Conservation (phyloP, 2,113 vertebrate genomes). For the Neopipo cinnamomea region DNA sequence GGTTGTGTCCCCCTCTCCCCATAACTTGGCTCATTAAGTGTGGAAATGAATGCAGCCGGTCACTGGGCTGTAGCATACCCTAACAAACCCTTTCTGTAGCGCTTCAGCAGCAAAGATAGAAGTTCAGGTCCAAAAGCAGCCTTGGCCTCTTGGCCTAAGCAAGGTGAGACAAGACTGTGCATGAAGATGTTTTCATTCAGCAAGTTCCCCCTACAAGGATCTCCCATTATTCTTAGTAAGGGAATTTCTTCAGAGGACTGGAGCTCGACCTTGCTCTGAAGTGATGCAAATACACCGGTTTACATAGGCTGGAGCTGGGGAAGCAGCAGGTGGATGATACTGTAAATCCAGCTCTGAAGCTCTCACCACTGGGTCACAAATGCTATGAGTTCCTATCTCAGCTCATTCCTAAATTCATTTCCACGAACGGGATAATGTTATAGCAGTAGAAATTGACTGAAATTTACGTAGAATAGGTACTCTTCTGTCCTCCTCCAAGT, state of each 20-base stretch:
- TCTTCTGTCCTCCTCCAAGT: not conserved
- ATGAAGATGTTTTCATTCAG: not conserved
- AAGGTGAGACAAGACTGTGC: not conserved
- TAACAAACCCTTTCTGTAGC: not conserved
- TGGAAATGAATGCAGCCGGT: not conserved
- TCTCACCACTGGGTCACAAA: not conserved
- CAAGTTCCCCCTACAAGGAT: not conserved
- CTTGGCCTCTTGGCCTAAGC: not conserved
- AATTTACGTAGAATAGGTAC: not conserved
- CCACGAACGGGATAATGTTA: not conserved
- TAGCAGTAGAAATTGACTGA: not conserved
- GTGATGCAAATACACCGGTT: not conserved
- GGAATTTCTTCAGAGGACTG: not conserved
- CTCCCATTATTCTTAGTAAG: not conserved
- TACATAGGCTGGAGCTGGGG: not conserved
- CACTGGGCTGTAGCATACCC: not conserved
- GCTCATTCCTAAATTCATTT: not conserved
- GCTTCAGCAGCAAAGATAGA: not conserved
- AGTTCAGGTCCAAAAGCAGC: not conserved
- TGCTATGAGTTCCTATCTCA: not conserved
- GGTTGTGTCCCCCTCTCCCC: not conserved
- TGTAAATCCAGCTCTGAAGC: not conserved
- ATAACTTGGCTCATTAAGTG: not conserved
- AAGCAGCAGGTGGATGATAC: not conserved
- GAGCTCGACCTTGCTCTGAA: not conserved